Conservation (phyloP, 2,888 invertebrate genomes). For the Scotopteryx bipunctaria region DNA sequence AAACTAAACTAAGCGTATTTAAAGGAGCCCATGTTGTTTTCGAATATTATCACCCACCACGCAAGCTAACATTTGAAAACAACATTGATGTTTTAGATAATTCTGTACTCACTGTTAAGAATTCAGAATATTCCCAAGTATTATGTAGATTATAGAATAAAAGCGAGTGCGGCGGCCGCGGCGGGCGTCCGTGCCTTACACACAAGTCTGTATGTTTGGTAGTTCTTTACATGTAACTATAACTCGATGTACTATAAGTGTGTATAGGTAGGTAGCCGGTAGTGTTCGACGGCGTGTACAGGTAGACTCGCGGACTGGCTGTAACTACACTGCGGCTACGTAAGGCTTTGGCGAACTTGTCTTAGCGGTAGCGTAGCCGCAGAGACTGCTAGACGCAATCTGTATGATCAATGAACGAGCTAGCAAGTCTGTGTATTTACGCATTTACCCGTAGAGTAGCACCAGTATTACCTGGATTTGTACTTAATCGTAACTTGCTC, state of each 20-base stretch:
- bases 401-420: not conserved
- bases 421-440: not conserved
- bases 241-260: constrained; percentile 25
- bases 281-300: constrained; percentile 13
- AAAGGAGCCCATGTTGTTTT: constrained; percentile 19
- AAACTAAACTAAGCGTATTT: constrained; percentile 11
- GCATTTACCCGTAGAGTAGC: constrained; percentile 9
- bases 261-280: constrained; percentile 20
- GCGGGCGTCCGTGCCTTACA: constrained; percentile 65
- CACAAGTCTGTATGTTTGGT: constrained; percentile 62
- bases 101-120: constrained; percentile 3
- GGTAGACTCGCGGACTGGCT: constrained; percentile 4
- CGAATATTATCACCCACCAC: constrained; percentile 5
- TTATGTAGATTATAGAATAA: constrained; percentile 5
- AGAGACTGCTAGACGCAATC: no score
- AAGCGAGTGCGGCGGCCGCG: no score
- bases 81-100: constrained; percentile 14
- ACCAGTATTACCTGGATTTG: constrained; percentile 35
- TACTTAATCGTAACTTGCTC: constrained; percentile 35
- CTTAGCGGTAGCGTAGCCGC: no score
- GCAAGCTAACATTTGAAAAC: constrained; percentile 8
- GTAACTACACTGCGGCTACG: no score
- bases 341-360: no score
- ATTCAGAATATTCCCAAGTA: constrained; percentile 1
- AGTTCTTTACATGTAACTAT: constrained; percentile 40